Evolutionary conservation across 23 tunicate genomes (phyloP).

Genomic region (Diplosoma virens): DNA sequence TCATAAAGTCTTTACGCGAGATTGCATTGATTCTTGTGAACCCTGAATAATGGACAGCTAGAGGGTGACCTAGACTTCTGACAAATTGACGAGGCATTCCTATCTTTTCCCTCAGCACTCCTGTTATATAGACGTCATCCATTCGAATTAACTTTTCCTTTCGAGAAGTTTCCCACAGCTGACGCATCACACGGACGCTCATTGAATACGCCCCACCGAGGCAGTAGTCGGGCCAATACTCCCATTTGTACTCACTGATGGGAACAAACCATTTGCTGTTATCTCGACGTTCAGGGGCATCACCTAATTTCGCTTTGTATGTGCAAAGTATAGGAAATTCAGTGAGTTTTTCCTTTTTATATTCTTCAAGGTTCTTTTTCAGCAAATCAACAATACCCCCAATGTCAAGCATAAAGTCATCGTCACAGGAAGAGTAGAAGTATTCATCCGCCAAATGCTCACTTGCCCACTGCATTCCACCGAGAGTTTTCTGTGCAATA

Average conservation of each 20-base stretch:
- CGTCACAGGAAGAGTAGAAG: constrained; percentile 14
- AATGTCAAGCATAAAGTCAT: background rate
- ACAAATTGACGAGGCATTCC: constrained; percentile 28
- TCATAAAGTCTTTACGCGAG: background rate
- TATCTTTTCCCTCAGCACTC: constrained; percentile 9
- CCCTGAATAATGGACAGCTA: constrained; percentile 10
- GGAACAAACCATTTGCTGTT: constrained; percentile 5
- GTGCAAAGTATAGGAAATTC: constrained; percentile 19
- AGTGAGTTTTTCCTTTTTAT: background rate
- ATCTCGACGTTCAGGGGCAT: background rate
- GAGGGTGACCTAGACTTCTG: background rate
- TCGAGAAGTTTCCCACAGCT: constrained; percentile 7
- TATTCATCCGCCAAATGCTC: background rate
- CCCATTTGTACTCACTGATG: constrained; percentile 4
- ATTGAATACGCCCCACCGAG: constrained; percentile 26
- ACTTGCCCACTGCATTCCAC: constrained; percentile 14
- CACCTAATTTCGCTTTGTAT: background rate
- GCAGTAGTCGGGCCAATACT: constrained; percentile 21
- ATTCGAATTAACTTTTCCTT: background rate
- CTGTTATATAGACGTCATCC: constrained; percentile 40
- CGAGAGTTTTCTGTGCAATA: constrained; percentile 5
- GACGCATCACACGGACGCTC: background rate
- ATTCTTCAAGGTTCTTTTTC: background rate
- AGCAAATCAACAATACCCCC: background rate
- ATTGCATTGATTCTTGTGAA: background rate